Conservation (phyloP, 2,113 vertebrate species). For the Romanogobio albipinnatus region DNA sequence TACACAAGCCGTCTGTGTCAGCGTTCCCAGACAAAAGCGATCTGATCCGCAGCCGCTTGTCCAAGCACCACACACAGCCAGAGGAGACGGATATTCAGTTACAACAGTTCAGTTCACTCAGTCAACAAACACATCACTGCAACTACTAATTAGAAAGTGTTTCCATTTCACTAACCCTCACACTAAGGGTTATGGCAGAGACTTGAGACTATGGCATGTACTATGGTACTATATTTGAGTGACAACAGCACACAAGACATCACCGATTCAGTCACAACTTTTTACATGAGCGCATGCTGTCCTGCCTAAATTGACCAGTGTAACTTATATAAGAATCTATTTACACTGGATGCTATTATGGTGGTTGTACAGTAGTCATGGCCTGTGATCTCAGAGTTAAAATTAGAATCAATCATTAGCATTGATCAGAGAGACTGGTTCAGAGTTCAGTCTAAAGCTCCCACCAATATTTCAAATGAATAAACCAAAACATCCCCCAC, state of each 20-base stretch:
- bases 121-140: not conserved
- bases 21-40: constrained; percentile 14
- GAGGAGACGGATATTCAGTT: constrained; percentile 7
- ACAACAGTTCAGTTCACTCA: constrained; percentile 30
- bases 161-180: constrained; percentile 12
- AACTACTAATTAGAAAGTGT: constrained; percentile 21
- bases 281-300: not conserved
- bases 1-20: constrained; percentile 11
- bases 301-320: not conserved
- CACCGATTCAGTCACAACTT: not conserved
- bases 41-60: constrained; percentile 19
- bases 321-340: constrained; percentile 29
- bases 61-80: constrained; percentile 18
- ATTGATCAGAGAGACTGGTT: constrained; percentile 42
- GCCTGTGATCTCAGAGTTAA: constrained; percentile 32
- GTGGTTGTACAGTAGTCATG: constrained; percentile 27
- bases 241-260: not conserved
- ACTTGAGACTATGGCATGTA: not conserved
- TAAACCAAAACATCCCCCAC: not conserved
- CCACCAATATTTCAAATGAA: constrained; percentile 35
- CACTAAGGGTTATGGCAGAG: constrained; percentile 9
- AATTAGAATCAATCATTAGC: constrained; percentile 51
- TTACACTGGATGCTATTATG: constrained; percentile 19
- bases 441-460: constrained; percentile 17
- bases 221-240: not conserved